Conservation (phyloP, 2,888 invertebrate genomes). For the Vesta saturnalis region DNA sequence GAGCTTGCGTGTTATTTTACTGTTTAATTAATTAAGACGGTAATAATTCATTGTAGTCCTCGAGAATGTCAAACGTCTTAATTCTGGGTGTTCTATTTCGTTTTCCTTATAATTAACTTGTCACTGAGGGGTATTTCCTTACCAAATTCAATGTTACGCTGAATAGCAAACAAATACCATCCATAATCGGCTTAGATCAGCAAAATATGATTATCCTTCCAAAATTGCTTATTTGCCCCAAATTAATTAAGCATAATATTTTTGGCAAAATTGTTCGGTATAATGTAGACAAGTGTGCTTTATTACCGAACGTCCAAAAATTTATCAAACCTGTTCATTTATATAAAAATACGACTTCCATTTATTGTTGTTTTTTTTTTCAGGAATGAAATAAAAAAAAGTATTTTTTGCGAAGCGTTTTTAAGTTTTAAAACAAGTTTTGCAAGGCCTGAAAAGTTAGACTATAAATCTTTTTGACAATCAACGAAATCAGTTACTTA, state of each 20-base stretch:
- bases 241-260: background rate
- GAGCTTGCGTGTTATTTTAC: constrained; percentile 51
- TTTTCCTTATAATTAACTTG: constrained; percentile 57
- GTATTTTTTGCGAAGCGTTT: constrained; percentile 34
- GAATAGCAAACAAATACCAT: constrained; percentile 24
- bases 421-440: constrained; percentile 35
- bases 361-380: constrained; percentile 34
- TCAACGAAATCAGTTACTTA: constrained; percentile 33
- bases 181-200: background rate
- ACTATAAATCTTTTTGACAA: constrained; percentile 35
- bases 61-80: constrained; percentile 58
- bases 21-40: constrained; percentile 55
- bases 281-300: too few relatives aligned
- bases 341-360: constrained; percentile 29
- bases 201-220: background rate
- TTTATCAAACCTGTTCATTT: constrained; percentile 23
- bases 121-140: constrained; percentile 47
- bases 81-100: constrained; percentile 54
- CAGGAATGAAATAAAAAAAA: constrained; percentile 28
- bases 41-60: constrained; percentile 51
- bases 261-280: too few relatives aligned
- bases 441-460: constrained; percentile 34
- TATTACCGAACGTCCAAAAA: background rate
- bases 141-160: constrained; percentile 32
- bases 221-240: background rate